Percentiles rank a stretch among this genome's conserved stretches.
These are phyloP conservation scores for Dryocosmus kuriphilus DNA, from an alignment of 2,888 invertebrate genomes.

Conservation along the genomic window DNA sequence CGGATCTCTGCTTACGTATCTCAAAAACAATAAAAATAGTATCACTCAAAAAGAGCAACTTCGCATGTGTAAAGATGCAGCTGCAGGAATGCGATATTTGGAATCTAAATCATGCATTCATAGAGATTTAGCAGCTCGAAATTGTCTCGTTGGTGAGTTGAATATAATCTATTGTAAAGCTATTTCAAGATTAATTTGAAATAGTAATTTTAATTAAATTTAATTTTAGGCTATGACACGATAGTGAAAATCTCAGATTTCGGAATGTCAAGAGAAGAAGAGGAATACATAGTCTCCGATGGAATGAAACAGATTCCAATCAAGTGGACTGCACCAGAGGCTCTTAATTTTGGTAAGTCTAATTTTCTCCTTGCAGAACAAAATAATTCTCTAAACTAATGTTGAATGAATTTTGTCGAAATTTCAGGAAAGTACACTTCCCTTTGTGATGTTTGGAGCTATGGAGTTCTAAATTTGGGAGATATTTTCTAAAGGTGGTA, in stretches of 20 bases:
- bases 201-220: constrained; percentile 32
- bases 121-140: constrained; percentile 95
- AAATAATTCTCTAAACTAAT: neutral
- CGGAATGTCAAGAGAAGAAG: constrained; percentile 98
- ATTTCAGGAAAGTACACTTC: constrained; percentile 93
- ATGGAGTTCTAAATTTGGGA: constrained; percentile 97
- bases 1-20: constrained; percentile 93
- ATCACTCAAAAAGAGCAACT: constrained; percentile 85
- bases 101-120: constrained; percentile 98
- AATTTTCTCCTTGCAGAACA: neutral
- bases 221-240: constrained; percentile 84
- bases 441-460: constrained; percentile 98
- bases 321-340: constrained; percentile 99
- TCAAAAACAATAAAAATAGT: constrained; percentile 87
- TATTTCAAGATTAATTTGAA: neutral
- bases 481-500: constrained; percentile 95
- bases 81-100: constrained; percentile 96
- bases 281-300: constrained; percentile 97
- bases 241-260: constrained; percentile 98
- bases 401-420: constrained; percentile 31
- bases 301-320: constrained; percentile 99
- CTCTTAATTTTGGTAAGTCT: constrained; percentile 91
- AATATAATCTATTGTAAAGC: too few relatives aligned
- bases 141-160: constrained; percentile 88
- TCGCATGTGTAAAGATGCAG: constrained; percentile 96